These are phyloP conservation scores for Bradypus variegatus DNA, from an alignment of 2,797 vertebrate species.

Conservation along the genomic window DNA sequence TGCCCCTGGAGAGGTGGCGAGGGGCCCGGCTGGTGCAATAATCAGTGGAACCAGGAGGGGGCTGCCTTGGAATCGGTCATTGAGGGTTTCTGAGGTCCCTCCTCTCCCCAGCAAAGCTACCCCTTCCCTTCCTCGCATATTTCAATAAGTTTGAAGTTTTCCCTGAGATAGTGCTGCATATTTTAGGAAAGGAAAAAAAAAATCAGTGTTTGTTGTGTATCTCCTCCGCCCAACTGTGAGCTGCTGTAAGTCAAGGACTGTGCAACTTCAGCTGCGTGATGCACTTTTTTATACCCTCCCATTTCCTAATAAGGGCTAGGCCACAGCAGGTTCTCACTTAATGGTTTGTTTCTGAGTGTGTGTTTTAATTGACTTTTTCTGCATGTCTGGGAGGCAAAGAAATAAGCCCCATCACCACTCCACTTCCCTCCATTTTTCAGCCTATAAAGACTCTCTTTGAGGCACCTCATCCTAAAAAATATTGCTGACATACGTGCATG, in stretches of 20 bases:
- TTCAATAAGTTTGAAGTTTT: not conserved
- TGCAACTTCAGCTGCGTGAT: not conserved
- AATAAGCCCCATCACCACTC: not conserved
- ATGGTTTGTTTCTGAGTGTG: not conserved
- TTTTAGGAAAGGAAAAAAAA: not conserved
- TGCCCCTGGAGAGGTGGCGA: not conserved
- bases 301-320: not conserved
- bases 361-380: not conserved
- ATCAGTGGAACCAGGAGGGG: not conserved
- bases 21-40: rapidly evolving
- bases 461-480: not conserved
- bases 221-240: not conserved
- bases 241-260: not conserved
- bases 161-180: not conserved
- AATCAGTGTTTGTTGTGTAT: not conserved
- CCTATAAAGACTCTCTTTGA: not conserved
- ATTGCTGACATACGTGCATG: not conserved
- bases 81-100: not conserved
- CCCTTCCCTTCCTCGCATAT: not conserved
- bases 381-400: not conserved
- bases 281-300: not conserved
- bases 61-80: not conserved
- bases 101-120: not conserved
- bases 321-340: not conserved
- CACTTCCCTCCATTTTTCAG: not conserved